Conservation (phyloP, 2,113 vertebrate genomes). For the Serilophus lunatus region DNA sequence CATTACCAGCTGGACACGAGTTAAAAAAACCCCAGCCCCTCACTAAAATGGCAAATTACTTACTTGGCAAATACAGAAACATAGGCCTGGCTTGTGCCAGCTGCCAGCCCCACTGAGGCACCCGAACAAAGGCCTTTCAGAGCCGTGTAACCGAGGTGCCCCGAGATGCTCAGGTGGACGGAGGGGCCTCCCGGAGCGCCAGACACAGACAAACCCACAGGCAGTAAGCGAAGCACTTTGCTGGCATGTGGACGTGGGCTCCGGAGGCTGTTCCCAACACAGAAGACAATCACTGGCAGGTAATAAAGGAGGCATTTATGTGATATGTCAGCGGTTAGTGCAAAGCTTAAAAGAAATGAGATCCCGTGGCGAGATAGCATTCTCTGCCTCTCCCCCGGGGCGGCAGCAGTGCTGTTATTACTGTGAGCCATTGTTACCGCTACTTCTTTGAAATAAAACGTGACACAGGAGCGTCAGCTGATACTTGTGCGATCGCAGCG, state of each 20-base stretch:
- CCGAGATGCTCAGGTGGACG: constrained; percentile 73
- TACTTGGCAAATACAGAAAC: constrained; percentile 54
- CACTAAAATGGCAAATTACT: constrained; percentile 53
- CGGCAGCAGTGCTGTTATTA: constrained; percentile 83
- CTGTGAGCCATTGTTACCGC: constrained; percentile 84
- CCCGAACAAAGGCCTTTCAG: constrained; percentile 79
- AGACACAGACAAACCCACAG: constrained; percentile 78
- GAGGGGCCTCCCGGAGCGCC: constrained; percentile 73
- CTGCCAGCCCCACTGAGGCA: constrained; percentile 25
- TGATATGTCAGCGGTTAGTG: constrained; percentile 84
- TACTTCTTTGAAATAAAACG: constrained; percentile 81
- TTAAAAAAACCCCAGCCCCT: constrained; percentile 16
- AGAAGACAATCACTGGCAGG: constrained; percentile 87
- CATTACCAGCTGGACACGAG: constrained; percentile 49
- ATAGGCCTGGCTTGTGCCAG: constrained; percentile 26
- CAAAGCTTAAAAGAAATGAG: constrained; percentile 84
- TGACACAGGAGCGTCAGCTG: constrained; percentile 83
- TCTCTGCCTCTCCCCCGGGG: constrained; percentile 78
- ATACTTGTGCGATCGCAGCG: constrained; percentile 93
- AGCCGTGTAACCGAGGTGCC: constrained; percentile 70
- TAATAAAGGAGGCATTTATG: constrained; percentile 92
- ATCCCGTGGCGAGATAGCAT: constrained; percentile 87
- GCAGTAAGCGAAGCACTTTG: constrained; percentile 74
- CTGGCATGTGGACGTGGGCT: constrained; percentile 79
- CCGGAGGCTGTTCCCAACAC: constrained; percentile 77